Conservation (phyloP, 35 echinoderm and acorn worm genomes). For the Chiridota heheva region DNA sequence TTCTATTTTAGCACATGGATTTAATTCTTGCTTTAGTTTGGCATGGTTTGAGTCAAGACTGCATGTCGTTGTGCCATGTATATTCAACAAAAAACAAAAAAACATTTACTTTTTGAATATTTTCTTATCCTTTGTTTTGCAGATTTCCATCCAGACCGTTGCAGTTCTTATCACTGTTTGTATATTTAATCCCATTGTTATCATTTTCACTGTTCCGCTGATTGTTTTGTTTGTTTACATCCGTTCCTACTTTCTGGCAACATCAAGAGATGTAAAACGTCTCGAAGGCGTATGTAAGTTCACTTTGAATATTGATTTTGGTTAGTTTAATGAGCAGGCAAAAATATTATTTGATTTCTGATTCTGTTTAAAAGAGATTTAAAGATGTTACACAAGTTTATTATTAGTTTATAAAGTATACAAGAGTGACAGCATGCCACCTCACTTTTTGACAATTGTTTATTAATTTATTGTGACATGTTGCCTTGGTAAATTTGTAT, state of each 20-base stretch:
- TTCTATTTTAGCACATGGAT: too few species aligned
- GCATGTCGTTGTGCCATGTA: too few species aligned
- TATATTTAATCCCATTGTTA: conserved; percentile 73
- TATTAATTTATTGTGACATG: too few species aligned
- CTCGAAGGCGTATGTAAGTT: conserved; percentile 78
- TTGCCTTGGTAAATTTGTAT: too few species aligned
- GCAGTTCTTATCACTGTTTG: conserved; percentile 38
- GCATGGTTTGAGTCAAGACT: too few species aligned
- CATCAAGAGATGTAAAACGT: conserved; percentile 75
- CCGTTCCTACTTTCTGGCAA: conserved; percentile 40
- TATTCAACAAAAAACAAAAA: too few species aligned
- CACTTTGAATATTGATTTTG: not conserved
- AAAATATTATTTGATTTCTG: not conserved
- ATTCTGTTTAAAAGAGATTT: not conserved
- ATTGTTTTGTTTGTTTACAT: conserved; percentile 42
- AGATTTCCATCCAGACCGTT: conserved; percentile 53
- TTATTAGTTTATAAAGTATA: not conserved
- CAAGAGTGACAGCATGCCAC: not conserved
- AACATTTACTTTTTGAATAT: too few species aligned
- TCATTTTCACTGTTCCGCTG: conserved; percentile 61
- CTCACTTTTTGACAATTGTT: too few species aligned
- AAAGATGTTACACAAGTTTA: not conserved
- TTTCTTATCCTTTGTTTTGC: not conserved
- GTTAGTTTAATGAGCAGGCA: not conserved
- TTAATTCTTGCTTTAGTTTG: too few species aligned